Evolutionary conservation across 30 jellyfish, hydroid and myxozoan genomes (phyloP), one percentile per base, ranked within the genome.

Genomic region (Euphysa ruthae): DNA sequence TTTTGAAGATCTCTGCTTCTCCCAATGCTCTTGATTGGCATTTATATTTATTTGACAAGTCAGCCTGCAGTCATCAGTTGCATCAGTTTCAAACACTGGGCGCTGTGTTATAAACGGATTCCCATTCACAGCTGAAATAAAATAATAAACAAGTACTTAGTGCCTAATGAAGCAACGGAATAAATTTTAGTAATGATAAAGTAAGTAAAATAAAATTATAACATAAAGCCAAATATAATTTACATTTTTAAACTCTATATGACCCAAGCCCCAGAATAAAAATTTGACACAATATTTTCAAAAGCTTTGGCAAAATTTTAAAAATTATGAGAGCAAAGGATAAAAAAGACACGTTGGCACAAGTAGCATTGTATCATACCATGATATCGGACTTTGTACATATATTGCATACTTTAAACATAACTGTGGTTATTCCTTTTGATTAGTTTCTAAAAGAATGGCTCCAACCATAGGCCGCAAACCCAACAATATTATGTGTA

Each of bases 41-140:
- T 50, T 66, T n/a, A 4, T 8, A 28, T 70, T 61, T 16, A 70
- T 27, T 51, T 68, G 22, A 21, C 80, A 68, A 4, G 93, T 88
- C 30, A 88, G 74, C 1, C 97, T 66, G 58, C 97, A 88, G 49
- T 88, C 97, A 1, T 49, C 49, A 30, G 64, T 61, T 0, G 97
- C 83, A 57, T 88, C 97, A 3, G 93, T 70, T 31, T 88, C 94
- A 71, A 56, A 88, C 6, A 82, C 90, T 28, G 94, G 93, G 22
- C 94, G 42, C 30, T 80, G 97, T 6, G 23, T 72, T 8, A 84
- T 91, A 3, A 75, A 68, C 1, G 84, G 84, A 51, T 81, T 76
- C 0, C 61, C 55, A 38, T 63, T 69, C 28, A 84, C 93, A 43
- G 90, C 95, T 70, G 60, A 2, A 66, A 73, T 26, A 32, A 34